These are phyloP conservation scores for Buceros bicornis DNA, from an alignment of 2,797 vertebrate genomes.

Conservation along the genomic window DNA sequence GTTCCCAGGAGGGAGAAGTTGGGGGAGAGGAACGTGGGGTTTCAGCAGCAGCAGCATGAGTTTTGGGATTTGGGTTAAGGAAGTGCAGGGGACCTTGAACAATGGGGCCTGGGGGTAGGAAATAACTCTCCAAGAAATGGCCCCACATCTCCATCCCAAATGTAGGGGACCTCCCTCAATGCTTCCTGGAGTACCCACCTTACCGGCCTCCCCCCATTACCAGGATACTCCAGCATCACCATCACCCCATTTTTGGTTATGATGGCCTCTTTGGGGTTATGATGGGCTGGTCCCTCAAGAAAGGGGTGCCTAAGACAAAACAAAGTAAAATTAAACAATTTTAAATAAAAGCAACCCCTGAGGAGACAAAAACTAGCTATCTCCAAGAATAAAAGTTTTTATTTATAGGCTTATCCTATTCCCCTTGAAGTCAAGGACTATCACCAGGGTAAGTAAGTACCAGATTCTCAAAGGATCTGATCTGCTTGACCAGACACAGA, in stretches of 20 bases:
- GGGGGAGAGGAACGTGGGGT: not conserved
- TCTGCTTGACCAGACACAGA: not conserved
- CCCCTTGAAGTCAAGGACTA: not conserved
- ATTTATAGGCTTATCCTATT: not conserved
- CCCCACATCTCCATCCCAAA: not conserved
- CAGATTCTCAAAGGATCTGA: not conserved
- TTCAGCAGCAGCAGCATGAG: rapidly evolving
- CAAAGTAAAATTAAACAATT: not conserved
- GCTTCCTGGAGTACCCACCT: not conserved
- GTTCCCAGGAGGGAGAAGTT: not conserved
- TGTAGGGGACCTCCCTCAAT: not conserved
- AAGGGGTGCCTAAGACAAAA: not conserved
- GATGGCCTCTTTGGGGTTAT: not conserved
- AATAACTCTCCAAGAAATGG: not conserved
- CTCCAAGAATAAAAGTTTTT: not conserved
- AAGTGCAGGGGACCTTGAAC: not conserved
- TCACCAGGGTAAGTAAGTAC: not conserved
- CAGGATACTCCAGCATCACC: not conserved
- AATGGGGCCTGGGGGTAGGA: not conserved
- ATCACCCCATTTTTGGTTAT: not conserved
- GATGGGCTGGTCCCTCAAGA: not conserved
- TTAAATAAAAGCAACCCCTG: not conserved
- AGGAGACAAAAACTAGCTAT: not conserved
- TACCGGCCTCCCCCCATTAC: not conserved
- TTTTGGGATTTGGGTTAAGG: not conserved